phyloP scores from a whole-genome alignment of 1,140 invertebrate species.

The Heliothis virescens region DNA sequence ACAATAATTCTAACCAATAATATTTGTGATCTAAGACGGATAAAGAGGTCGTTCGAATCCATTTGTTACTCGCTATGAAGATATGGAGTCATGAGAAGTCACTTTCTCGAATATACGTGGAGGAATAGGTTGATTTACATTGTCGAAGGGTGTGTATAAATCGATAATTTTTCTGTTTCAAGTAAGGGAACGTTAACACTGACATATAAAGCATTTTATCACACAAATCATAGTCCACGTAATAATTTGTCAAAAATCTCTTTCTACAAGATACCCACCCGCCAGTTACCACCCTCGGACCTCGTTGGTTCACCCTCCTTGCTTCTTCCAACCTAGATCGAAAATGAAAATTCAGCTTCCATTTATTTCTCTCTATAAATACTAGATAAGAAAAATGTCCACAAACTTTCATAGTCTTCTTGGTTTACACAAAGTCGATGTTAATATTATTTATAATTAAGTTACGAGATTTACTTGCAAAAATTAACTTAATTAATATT shows the following conservation, averaged over 20 bases:
- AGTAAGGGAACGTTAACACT: background rate
- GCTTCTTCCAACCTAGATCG: constrained; percentile 83
- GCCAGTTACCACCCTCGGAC: constrained; percentile 79
- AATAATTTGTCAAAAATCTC: constrained; percentile 45
- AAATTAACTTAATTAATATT: background rate
- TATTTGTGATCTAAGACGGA: constrained; percentile 78
- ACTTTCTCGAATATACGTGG: constrained; percentile 27
- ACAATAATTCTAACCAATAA: constrained; percentile 80
- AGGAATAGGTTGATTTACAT: constrained; percentile 32
- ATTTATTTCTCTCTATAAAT: constrained; percentile 77
- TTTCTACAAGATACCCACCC: constrained; percentile 79
- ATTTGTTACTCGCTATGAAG: constrained; percentile 58
- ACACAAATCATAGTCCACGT: constrained; percentile 36
- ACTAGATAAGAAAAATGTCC: constrained; percentile 78
- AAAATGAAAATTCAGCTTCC: constrained; percentile 84
- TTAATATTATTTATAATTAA: background rate
- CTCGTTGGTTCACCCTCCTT: constrained; percentile 72
- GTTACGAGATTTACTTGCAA: background rate
- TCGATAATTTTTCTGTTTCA: background rate
- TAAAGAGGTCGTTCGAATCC: constrained; percentile 73
- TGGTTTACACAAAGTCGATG: constrained; percentile 44
- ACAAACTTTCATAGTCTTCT: constrained; percentile 72
- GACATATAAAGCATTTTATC: background rate
- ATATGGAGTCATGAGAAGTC: constrained; percentile 52
- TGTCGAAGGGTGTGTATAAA: background rate